A percentile compares a stretch with the other conserved stretches of the same genome.
Evolutionary conservation across 2,113 vertebrate species (phyloP).

Genomic region (Nanorana parkeri): DNA sequence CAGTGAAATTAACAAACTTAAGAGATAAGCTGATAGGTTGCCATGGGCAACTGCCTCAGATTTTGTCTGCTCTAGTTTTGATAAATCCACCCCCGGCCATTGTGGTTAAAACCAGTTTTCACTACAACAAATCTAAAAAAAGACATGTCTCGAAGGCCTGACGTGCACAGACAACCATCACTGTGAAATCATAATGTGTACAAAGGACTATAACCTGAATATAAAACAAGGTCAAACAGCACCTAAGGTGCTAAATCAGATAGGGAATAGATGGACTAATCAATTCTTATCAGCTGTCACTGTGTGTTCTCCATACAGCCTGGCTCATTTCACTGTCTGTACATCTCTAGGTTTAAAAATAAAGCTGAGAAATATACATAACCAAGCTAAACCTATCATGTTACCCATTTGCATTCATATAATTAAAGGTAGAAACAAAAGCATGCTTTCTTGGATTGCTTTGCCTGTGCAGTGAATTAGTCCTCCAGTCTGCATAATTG

Average conservation of each 20-base stretch:
- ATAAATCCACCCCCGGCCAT: too few species aligned
- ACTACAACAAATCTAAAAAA: not conserved
- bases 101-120: too few species aligned
- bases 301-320: too few species aligned
- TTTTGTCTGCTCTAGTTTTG: too few species aligned
- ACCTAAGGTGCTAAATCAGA: not conserved
- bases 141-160: not conserved
- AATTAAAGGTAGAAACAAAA: slow-evolving; percentile 11
- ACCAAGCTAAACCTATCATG: not conserved
- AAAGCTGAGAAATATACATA: not conserved
- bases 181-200: not conserved
- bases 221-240: slow-evolving; percentile 17
- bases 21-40: too few species aligned
- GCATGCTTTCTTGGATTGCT: not conserved
- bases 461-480: slow-evolving; percentile 1
- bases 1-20: too few species aligned
- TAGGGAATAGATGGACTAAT: not conserved
- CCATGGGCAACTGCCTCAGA: too few species aligned
- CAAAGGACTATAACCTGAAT: not conserved
- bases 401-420: not conserved
- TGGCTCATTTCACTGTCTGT: not conserved
- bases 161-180: too few species aligned
- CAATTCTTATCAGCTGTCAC: not conserved
- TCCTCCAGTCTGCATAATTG: slow-evolving; percentile 17
- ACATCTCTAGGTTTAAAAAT: not conserved